Percentiles rank a stretch among this genome's conserved stretches.
These are phyloP conservation scores for Keiferia lycopersicella DNA, from an alignment of 2,888 invertebrate genomes.

Conservation along the genomic window DNA sequence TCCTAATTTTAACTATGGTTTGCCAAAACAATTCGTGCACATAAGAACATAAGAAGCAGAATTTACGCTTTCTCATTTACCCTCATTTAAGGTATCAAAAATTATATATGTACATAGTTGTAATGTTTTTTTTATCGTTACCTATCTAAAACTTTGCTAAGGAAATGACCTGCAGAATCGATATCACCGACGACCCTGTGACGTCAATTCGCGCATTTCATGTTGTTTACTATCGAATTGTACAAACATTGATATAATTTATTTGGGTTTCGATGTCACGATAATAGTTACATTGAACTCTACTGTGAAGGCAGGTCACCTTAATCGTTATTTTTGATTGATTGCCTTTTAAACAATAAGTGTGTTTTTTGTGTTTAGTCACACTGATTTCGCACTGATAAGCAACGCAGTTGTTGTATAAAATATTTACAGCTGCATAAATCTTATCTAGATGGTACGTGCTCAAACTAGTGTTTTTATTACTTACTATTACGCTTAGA, in stretches of 20 bases:
- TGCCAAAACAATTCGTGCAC: no score
- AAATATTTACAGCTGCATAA: background rate
- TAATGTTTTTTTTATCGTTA: no score
- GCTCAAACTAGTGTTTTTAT: slow-evolving; percentile 9
- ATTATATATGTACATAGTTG: no score
- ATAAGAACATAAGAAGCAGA: no score
- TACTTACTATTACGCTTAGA: background rate
- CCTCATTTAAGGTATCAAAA: no score
- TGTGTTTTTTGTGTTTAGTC: background rate
- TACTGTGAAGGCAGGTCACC: slow-evolving; percentile 2
- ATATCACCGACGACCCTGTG: background rate
- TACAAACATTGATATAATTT: slow-evolving; percentile 12
- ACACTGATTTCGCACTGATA: background rate
- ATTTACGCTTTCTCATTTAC: no score
- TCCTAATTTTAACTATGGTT: no score
- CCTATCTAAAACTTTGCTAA: no score
- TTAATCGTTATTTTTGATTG: background rate
- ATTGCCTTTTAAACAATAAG: background rate
- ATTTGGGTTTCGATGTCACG: slow-evolving; percentile 12
- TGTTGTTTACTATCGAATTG: slow-evolving; percentile 6
- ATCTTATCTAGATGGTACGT: background rate
- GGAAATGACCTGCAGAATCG: no score
- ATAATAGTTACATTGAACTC: background rate
- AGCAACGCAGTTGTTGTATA: background rate
- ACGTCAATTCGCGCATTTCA: slow-evolving; percentile 22